A percentile compares a stretch with the other conserved stretches of the same genome.
phyloP scores from a whole-genome alignment of 2,113 vertebrate genomes.

The Amphiprion ocellaris region DNA sequence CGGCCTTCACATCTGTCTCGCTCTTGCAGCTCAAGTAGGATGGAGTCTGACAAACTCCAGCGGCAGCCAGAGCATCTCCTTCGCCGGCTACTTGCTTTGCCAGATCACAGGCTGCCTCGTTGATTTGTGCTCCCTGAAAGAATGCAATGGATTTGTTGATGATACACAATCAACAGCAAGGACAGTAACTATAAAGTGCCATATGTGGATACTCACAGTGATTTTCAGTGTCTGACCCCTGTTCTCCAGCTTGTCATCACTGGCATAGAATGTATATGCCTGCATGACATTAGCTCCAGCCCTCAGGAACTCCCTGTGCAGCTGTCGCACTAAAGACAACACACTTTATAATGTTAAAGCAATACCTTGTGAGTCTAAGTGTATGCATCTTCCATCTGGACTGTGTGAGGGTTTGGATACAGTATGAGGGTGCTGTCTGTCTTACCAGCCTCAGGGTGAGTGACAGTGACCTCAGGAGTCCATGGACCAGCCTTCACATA shows the following conservation, averaged over 20 bases:
- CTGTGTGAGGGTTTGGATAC: no score
- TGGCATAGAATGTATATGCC: conserved; percentile 98
- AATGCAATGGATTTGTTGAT: conserved; percentile 79
- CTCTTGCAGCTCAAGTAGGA: conserved; percentile 97
- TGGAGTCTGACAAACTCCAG: conserved; percentile 95
- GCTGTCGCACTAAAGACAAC: conserved; percentile 87
- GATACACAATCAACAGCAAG: no score
- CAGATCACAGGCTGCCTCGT: conserved; percentile 95
- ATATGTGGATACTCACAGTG: conserved; percentile 82
- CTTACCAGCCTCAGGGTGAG: conserved; percentile 94
- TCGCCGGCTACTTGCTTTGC: conserved; percentile 92
- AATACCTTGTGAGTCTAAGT: conserved; percentile 3
- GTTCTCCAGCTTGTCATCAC: conserved; percentile 98
- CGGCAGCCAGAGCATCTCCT: conserved; percentile 93
- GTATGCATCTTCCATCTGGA: background rate
- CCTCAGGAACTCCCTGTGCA: conserved; percentile 96
- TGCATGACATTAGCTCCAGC: conserved; percentile 95
- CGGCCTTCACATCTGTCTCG: conserved; percentile 90
- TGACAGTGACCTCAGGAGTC: conserved; percentile 92
- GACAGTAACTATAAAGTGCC: no score
- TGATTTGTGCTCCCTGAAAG: conserved; percentile 89
- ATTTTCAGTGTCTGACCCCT: conserved; percentile 90
- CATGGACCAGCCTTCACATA: conserved; percentile 98
- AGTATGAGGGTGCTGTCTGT: background rate
- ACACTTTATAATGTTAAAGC: background rate